Percentiles rank a stretch among this genome's conserved stretches.
These are phyloP conservation scores for Isurus oxyrinchus DNA, from an alignment of 2,113 vertebrate genomes.

Conservation along the genomic window DNA sequence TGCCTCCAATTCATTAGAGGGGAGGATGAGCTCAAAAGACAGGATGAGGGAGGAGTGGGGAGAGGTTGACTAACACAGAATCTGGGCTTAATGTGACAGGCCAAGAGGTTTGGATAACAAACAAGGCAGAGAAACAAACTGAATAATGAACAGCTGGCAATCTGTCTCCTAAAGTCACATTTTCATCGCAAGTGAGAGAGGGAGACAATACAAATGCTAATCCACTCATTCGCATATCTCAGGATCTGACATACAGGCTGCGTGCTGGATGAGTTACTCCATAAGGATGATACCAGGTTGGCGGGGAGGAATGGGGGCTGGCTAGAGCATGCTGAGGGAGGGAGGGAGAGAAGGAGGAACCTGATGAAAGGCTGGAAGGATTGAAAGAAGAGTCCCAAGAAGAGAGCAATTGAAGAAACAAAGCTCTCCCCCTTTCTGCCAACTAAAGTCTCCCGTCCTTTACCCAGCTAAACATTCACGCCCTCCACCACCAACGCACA, in stretches of 20 bases:
- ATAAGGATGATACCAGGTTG: neutral
- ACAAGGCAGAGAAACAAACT: neutral
- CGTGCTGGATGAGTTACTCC: neutral
- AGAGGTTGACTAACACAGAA: neutral
- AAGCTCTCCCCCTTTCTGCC: neutral
- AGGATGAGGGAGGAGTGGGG: neutral
- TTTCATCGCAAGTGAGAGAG: neutral
- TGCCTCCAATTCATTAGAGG: too few species aligned
- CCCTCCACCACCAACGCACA: too few species aligned
- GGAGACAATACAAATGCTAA: neutral
- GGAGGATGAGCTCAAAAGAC: too few species aligned
- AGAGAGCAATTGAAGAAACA: neutral
- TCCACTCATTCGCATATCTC: neutral
- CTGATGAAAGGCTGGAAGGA: neutral
- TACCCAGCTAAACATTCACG: too few species aligned
- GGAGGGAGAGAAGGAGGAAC: neutral
- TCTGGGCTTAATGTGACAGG: neutral
- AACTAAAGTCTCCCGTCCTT: neutral
- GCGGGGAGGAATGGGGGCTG: neutral
- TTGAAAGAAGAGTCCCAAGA: neutral
- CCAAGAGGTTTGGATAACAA: neutral
- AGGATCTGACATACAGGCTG: neutral
- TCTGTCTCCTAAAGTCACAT: neutral
- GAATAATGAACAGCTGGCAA: neutral
- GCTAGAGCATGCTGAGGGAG: neutral